Base-by-base conservation (phyloP, 1,140 invertebrate genomes). In the Tetramorium simillimum region DNA sequence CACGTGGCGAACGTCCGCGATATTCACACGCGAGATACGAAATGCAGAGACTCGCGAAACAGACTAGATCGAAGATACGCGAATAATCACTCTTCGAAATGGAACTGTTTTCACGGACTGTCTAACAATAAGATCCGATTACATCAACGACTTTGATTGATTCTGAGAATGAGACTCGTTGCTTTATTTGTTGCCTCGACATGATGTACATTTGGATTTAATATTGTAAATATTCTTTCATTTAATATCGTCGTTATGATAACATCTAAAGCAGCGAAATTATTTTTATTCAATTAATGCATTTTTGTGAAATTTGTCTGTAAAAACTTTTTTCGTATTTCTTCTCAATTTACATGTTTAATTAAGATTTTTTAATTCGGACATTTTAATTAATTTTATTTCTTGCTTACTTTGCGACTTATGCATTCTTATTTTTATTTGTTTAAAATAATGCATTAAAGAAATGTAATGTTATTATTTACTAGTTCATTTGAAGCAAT, bases 1-100 rank as follows among this genome's bases (percentile, higher is more conserved):
- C 43, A 58, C 28, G 10, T 82, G 65, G 65, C 21, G 12, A 53
- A 58, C 16, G 37, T 82, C 51, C 12, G 67, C 67, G 51, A 82
- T 60, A 82, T 72, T 82, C 65, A 58, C 65, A 69, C 40, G 78
- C 51, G 37, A 53, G 78, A 70, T 72, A 73, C 51, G 40, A 82
- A 73, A 82, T 73, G 65, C 24, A 46, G 67, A 40, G 46, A 82
- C 24, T 58, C 37, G 65, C 51, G n/a, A 73, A 58, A 82, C 28
- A 9, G 40, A 73, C 7, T 72, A 82, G 80, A 82, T 72, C 40
- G 24, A 40, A 82, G 67, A 82, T 72, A 73, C 37, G 67, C 67
- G 24, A 21, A 28, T 58, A 82, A 81, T 82, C 18, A 12, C 24
- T n/a, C 40, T 14, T 46, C 18, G 24, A 49, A 84, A 62, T 4